Percentiles rank a stretch among this genome's conserved stretches.
Conservation (phyloP, 92 coral and sea anemone species). For the Zoanthus sansibaricus region DNA sequence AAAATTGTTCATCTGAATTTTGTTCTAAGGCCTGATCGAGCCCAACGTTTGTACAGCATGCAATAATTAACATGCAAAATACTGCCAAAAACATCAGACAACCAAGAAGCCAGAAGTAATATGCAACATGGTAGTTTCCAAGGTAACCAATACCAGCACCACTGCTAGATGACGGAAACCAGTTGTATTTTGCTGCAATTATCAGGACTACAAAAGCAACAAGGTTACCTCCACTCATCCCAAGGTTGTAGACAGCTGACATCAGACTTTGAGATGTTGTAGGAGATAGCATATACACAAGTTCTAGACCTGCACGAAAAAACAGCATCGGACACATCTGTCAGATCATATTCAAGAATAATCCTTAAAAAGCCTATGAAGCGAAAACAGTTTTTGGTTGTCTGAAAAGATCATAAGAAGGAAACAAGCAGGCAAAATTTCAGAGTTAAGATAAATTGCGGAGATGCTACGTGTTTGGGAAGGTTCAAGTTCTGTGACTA, state of each 20-base stretch:
- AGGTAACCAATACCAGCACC: conserved; percentile 59
- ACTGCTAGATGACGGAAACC: conserved; percentile 73
- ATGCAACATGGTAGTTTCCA: conserved; percentile 66
- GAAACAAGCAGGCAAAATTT: too few relatives aligned
- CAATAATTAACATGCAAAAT: conserved; percentile 53
- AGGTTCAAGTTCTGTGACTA: too few relatives aligned
- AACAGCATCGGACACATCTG: neutral
- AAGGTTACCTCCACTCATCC: conserved; percentile 81
- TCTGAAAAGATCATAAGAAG: too few relatives aligned
- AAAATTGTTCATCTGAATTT: conserved; percentile 53
- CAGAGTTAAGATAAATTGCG: too few relatives aligned
- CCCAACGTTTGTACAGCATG: conserved; percentile 68
- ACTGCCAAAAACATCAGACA: conserved; percentile 51
- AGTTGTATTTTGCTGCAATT: conserved; percentile 58
- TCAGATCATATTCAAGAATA: too few relatives aligned
- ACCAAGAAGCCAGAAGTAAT: conserved; percentile 80
- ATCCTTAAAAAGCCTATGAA: neutral
- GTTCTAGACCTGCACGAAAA: conserved; percentile 75
- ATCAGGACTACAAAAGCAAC: conserved; percentile 72
- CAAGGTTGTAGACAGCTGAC: conserved; percentile 82
- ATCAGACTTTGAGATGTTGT: conserved; percentile 84
- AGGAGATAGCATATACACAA: conserved; percentile 80
- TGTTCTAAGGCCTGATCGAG: conserved; percentile 36
- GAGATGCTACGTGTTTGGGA: too few relatives aligned
- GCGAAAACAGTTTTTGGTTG: too few relatives aligned